phyloP scores from a whole-genome alignment of 2,113 vertebrate species.

The Equus quagga region DNA sequence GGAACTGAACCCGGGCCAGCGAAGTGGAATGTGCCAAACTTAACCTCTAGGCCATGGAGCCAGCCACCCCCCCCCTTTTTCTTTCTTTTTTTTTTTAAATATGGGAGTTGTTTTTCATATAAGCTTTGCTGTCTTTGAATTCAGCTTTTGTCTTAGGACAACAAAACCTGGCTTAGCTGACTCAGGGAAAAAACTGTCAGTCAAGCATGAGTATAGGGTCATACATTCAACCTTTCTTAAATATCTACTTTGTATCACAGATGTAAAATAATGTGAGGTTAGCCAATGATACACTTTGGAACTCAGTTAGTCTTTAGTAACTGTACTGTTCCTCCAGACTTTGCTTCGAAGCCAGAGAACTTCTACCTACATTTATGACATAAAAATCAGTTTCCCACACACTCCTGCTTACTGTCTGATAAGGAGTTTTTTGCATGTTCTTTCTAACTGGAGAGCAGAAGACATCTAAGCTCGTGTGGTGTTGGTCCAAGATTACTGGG shows the following conservation, averaged over 20 bases:
- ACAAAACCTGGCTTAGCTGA: background rate
- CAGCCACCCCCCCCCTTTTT: background rate
- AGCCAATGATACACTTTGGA: background rate
- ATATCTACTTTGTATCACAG: background rate
- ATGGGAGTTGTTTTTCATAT: background rate
- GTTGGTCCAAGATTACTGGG: background rate
- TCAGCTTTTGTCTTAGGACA: background rate
- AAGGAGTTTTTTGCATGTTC: slow-evolving; percentile 63
- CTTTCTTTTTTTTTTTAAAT: background rate
- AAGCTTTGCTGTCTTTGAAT: slow-evolving; percentile 4
- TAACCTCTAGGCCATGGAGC: too few relatives aligned
- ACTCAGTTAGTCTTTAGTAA: background rate
- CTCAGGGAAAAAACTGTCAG: background rate
- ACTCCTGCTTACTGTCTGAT: slow-evolving; percentile 42
- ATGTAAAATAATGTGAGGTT: background rate
- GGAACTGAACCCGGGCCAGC: too few relatives aligned
- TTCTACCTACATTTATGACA: slow-evolving; percentile 37
- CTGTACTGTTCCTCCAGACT: background rate
- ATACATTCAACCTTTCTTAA: background rate
- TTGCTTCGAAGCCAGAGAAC: background rate
- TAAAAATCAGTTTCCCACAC: slow-evolving; percentile 49
- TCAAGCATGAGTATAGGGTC: background rate
- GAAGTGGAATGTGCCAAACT: too few relatives aligned
- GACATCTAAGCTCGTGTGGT: slow-evolving; percentile 36
- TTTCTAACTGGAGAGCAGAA: slow-evolving; percentile 67